These are phyloP conservation scores for Perodicticus potto DNA, from an alignment of 2,797 vertebrate genomes.

Conservation along the genomic window DNA sequence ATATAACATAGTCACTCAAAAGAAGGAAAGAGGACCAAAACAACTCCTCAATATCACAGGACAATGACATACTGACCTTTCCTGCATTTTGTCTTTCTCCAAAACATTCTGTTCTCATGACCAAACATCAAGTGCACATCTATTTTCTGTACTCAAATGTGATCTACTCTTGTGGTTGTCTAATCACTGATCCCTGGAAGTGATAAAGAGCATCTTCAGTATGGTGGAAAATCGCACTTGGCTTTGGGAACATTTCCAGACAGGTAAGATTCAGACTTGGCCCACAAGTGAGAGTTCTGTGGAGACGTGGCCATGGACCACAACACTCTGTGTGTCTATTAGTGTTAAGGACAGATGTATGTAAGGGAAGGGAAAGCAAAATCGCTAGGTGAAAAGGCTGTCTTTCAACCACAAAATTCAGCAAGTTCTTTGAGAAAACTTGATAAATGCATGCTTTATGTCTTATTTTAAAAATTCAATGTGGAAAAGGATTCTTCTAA, in stretches of 20 bases:
- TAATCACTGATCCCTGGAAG: neutral
- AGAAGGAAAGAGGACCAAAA: neutral
- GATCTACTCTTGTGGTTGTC: neutral
- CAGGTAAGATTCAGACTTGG: neutral
- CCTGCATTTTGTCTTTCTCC: neutral
- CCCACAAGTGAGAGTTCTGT: neutral
- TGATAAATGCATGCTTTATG: neutral
- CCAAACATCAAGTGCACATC: neutral
- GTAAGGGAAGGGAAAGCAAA: neutral
- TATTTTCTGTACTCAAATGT: conserved; percentile 29
- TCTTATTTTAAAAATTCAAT: conserved; percentile 73
- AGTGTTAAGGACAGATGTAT: conserved; percentile 22
- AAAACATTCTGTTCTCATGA: neutral
- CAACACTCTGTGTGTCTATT: neutral
- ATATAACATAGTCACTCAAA: neutral
- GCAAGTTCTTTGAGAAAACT: neutral
- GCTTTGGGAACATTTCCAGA: conserved; percentile 27
- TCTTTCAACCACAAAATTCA: conserved; percentile 12
- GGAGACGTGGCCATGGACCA: neutral
- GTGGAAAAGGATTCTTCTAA: conserved; percentile 68
- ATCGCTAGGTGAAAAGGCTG: neutral
- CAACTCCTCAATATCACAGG: neutral
- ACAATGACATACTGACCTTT: neutral
- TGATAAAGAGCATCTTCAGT: neutral
- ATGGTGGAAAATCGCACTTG: conserved; percentile 10